These are phyloP conservation scores for Myrmophylax atrothorax DNA, from an alignment of 2,113 vertebrate genomes.

Conservation along the genomic window DNA sequence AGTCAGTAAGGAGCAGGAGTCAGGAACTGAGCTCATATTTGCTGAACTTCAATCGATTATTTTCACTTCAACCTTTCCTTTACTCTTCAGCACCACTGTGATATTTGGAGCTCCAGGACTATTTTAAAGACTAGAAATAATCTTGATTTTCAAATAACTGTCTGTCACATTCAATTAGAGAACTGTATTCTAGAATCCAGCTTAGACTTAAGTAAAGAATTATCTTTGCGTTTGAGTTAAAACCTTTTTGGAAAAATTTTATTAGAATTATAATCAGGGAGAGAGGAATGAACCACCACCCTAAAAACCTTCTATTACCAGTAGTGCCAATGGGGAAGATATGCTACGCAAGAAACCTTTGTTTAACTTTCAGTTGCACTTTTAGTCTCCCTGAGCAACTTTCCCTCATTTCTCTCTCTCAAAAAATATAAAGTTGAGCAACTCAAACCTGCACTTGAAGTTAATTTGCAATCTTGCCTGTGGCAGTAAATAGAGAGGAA, in stretches of 20 bases:
- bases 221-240: not conserved
- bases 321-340: not conserved
- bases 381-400: not conserved
- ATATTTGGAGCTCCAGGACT: not conserved
- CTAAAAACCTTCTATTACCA: not conserved
- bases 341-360: not conserved
- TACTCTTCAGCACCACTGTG: not conserved
- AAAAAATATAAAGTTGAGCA: not conserved
- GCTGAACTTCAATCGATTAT: not conserved
- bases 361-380: not conserved
- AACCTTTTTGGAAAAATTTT: not conserved
- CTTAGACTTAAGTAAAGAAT: not conserved
- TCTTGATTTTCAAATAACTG: not conserved
- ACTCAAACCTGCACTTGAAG: not conserved
- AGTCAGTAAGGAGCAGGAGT: not conserved
- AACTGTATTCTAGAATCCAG: not conserved
- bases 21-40: not conserved
- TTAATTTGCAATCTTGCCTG: not conserved
- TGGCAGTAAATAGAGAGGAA: not conserved
- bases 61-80: not conserved
- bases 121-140: not conserved
- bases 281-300: accelerated
- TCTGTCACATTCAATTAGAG: not conserved
- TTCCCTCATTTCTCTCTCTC: not conserved
- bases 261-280: not conserved